Base-by-base conservation (phyloP, 2,113 vertebrate genomes). In the Anoplopoma fimbria region DNA sequence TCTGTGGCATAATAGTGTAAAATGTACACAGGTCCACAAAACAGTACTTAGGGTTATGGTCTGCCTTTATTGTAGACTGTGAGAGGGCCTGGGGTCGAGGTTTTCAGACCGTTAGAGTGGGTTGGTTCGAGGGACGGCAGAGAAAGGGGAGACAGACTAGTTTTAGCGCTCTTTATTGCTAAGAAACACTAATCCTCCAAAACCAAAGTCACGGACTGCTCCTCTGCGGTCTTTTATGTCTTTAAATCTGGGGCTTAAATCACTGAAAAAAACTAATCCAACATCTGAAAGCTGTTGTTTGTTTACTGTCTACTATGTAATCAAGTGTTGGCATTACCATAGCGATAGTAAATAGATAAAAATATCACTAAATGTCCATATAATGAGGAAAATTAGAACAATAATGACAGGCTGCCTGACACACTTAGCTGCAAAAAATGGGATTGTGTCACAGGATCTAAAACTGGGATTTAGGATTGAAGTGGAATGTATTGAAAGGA, bases 1-100 rank as follows among this genome's bases (percentile, higher is more conserved):
- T 80, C 87, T 87, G 87, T 81, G 81, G 84, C 85, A 93, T 88
- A 91, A 93, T 92, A 51, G 89, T 90, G 90, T 92, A 88, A 93
- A 82, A 93, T 94, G 91, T 91, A 94, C 90, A 91, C 83, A 57
- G 60, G 86, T 90, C 89, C 80, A 90, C 92, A 92, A 91, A 94
- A 91, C 88, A 89, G 81, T 85, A 93, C 77, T 93, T 92, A 90
- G 83, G 78, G 85, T 92, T 92, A 87, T 79, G 65, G 79, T 84
- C 88, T 89, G 86, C 79, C 87, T 92, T 88, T 89, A 88, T 86
- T 90, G 77, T 82, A 83, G 79, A 77, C 78, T 83, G 79, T 84
- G 88, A 91, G 90, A 87, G 74, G 70, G 49, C 31, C 63, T 60
- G 65, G 87, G 70, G 57, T 71, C 83, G 63, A 82, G 65, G 69